Evolutionary conservation across 2,888 invertebrate genomes (phyloP), one percentile per base, ranked within the genome.

Genomic region (Temnothorax ravouxi): DNA sequence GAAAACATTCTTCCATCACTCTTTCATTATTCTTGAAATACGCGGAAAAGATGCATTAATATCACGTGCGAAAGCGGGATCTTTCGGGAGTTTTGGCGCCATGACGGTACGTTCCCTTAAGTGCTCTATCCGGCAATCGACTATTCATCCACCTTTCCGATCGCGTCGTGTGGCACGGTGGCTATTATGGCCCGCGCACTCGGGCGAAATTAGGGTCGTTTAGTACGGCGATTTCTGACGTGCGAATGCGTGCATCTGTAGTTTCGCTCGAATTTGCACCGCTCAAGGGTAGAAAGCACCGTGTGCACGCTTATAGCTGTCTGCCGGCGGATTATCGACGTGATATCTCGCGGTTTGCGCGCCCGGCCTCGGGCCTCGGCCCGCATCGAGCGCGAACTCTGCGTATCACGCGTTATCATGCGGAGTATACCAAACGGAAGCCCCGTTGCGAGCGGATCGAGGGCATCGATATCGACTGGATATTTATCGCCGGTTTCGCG

Each of bases 401-500:
- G 74, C 44, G 74, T 79, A 79, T 79, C 72, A 6, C 15, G 64
- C 64, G 79, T 56, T 59, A 84, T 77, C 56, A n/a, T 25, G 44
- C 44, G 56, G 44, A 71, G 56, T 3, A 72, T 3, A 72, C 29
- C 34, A 41, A 18, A 71, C 77, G 56, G 34, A 29, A 69, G 44
- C 62, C 18, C 44, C 4, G 44, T 18, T 69, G n/a, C 47, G 44
- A 59, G 47, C 21, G 34, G 8, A 47, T 21, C 41, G 47, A 29
- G 41, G 18, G 34, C 54, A 72, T 84, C 82, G 74, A 38, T 66
- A 82, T 79, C 81, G 67, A 50, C 50, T 72, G 61, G 67, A 85
- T 88, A 87, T 86, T 85, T 89, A 85, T 89, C 87, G 85, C 44
- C 62, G 62, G 44, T 41, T 54, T 64, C 82, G 75, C 74, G 44